Evolutionary conservation across 53 echinoderm and acorn worm species (phyloP).

Genomic region (Temnopleurus reevesii): DNA sequence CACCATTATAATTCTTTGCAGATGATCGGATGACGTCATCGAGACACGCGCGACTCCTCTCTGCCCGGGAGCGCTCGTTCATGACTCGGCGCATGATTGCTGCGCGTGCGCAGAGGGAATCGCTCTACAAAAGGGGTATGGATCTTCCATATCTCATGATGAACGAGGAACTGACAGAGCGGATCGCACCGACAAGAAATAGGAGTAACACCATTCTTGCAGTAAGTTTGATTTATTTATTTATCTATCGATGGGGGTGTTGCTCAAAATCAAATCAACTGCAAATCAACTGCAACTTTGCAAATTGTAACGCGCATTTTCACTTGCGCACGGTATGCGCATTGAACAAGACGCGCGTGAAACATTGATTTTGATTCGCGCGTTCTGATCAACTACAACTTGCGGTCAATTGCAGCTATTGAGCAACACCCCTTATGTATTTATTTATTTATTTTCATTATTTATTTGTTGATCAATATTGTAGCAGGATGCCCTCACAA

Average conservation of each 20-base stretch:
- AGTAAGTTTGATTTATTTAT: background rate
- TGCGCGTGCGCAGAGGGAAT: conserved; percentile 52
- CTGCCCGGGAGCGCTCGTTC: conserved; percentile 33
- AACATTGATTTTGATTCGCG: too few species aligned
- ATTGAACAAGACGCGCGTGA: too few species aligned
- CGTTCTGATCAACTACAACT: too few species aligned
- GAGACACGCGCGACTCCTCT: background rate
- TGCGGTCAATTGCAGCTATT: too few species aligned
- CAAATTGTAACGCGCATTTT: too few species aligned
- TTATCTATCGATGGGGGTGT: background rate
- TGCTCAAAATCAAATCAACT: too few species aligned
- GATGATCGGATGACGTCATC: background rate
- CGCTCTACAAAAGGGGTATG: conserved; percentile 62
- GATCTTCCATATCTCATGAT: conserved; percentile 62
- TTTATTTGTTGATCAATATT: too few species aligned
- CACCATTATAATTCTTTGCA: background rate
- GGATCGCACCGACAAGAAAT: background rate
- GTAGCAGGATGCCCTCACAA: too few species aligned
- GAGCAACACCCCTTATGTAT: too few species aligned
- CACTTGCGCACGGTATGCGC: too few species aligned
- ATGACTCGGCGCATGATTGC: conserved; percentile 11
- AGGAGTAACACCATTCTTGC: conserved; percentile 23
- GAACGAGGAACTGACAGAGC: conserved; percentile 43
- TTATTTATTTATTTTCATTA: too few species aligned
- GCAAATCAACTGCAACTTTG: too few species aligned